Evolutionary conservation across 2,113 vertebrate species (phyloP).

Genomic region (Gopherus flavomarginatus): DNA sequence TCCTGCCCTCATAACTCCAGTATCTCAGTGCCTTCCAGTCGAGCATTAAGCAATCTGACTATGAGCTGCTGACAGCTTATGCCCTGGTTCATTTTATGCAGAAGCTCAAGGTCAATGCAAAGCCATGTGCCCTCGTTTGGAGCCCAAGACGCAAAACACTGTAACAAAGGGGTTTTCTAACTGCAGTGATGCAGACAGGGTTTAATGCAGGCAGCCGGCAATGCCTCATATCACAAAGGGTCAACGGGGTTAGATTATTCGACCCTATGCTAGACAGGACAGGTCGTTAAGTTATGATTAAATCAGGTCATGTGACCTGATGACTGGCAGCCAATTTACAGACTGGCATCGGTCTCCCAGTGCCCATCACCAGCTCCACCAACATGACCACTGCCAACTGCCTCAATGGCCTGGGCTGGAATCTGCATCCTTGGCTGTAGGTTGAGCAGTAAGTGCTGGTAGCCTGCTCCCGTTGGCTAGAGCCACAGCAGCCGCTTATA

Average conservation of each 20-base stretch:
- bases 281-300: not conserved
- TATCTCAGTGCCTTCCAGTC: not conserved
- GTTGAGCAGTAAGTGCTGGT: accelerated
- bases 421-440: not conserved
- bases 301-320: not conserved
- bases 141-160: not conserved
- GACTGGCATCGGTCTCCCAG: not conserved
- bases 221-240: not conserved
- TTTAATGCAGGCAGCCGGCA: not conserved
- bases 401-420: not conserved
- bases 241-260: not conserved
- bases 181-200: not conserved
- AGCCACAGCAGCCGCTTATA: accelerated
- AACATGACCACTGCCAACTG: not conserved
- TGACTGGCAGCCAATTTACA: not conserved
- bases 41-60: not conserved
- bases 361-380: not conserved
- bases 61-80: not conserved
- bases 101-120: not conserved
- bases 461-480: accelerated
- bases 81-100: not conserved
- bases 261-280: not conserved
- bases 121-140: not conserved
- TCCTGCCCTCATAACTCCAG: not conserved
- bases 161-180: not conserved